phyloP scores from a whole-genome alignment of 2,888 invertebrate genomes.

The Timandra comae region DNA sequence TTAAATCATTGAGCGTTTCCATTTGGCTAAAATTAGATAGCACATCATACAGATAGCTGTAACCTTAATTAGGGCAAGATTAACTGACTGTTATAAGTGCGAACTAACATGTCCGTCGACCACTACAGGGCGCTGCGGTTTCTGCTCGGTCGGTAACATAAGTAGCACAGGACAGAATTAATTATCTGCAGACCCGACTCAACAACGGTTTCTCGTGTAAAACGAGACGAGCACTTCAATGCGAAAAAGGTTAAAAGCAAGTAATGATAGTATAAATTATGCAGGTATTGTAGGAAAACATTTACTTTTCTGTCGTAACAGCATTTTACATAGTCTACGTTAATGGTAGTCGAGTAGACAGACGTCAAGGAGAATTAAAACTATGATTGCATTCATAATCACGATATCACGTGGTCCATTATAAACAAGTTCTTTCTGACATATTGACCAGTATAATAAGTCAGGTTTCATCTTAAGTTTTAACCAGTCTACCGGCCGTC shows the following conservation, averaged over 20 bases:
- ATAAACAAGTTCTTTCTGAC: conserved; percentile 11
- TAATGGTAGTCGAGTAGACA: too few species aligned
- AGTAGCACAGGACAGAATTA: conserved; percentile 68
- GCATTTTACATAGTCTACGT: too few species aligned
- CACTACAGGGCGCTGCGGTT: conserved; percentile 57
- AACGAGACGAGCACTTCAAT: conserved; percentile 55
- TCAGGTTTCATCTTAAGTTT: conserved; percentile 6
- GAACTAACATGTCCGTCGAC: conserved; percentile 49
- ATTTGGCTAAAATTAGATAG: too few species aligned
- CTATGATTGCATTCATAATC: conserved; percentile 16
- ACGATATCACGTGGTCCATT: conserved; percentile 15
- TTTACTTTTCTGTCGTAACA: too few species aligned
- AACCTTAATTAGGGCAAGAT: conserved; percentile 53
- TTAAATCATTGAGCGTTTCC: too few species aligned
- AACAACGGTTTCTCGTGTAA: conserved; percentile 70
- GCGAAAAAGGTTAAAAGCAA: conserved; percentile 59
- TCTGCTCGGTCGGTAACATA: conserved; percentile 52
- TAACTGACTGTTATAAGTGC: conserved; percentile 48
- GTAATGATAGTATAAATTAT: too few species aligned
- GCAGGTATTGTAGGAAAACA: too few species aligned
- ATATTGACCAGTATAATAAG: conserved; percentile 15
- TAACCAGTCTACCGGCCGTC: background rate
- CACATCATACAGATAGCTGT: conserved; percentile 36
- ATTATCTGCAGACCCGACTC: conserved; percentile 47
- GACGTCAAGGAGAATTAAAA: too few species aligned